phyloP scores from a whole-genome alignment of 2,113 vertebrate species.

The Nycticebus coucang region DNA sequence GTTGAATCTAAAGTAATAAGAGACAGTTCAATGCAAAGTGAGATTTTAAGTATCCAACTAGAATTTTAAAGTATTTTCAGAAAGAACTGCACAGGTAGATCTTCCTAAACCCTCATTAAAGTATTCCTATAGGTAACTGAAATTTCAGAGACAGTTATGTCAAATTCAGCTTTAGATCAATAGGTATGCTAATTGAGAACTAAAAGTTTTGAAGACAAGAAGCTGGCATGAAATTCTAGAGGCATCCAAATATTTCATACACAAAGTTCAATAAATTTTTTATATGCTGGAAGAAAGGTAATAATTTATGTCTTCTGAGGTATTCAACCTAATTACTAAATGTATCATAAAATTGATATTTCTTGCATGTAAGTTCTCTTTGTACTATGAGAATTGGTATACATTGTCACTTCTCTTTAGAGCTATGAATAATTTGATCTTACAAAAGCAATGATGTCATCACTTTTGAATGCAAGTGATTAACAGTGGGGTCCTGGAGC shows the following conservation, averaged over 20 bases:
- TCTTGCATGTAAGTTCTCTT: constrained; percentile 13
- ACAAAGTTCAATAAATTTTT: constrained; percentile 40
- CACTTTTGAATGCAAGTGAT: not conserved
- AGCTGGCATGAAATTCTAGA: constrained; percentile 19
- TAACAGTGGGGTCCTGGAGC: not conserved
- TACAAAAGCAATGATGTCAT: not conserved
- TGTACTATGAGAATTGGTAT: not conserved
- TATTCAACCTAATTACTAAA: constrained; percentile 39
- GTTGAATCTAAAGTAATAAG: not conserved
- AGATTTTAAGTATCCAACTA: constrained; percentile 4
- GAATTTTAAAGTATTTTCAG: constrained; percentile 53
- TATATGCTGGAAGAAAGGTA: constrained; percentile 30
- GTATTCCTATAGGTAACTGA: not conserved
- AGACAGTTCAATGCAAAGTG: not conserved
- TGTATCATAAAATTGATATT: constrained; percentile 42
- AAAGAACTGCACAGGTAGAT: not conserved
- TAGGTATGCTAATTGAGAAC: constrained; percentile 18
- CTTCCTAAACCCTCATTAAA: constrained; percentile 20
- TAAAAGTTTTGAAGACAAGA: constrained; percentile 12
- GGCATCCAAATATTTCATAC: constrained; percentile 21
- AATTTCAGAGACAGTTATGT: constrained; percentile 26
- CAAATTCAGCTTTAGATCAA: constrained; percentile 55
- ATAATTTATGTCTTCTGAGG: constrained; percentile 40
- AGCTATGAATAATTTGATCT: constrained; percentile 41
- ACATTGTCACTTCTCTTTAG: constrained; percentile 28